A percentile compares a stretch with the other conserved stretches of the same genome.
phyloP scores from a whole-genome alignment of 2,888 invertebrate species.

The Lumbricus terrestris region DNA sequence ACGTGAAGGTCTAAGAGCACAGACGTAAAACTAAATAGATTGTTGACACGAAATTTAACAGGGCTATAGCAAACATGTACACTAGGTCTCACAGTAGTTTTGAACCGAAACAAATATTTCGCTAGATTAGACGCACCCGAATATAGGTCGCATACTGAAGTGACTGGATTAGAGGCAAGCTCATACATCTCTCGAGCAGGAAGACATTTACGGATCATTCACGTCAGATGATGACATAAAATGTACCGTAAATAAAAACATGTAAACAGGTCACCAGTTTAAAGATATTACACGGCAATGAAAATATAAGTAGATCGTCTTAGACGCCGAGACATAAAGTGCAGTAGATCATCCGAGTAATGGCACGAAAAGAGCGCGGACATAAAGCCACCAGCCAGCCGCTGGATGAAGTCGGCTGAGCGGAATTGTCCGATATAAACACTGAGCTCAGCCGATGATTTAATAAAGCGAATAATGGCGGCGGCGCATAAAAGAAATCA shows the following conservation, averaged over 20 bases:
- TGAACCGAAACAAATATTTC: background rate
- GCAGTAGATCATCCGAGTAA: slow-evolving; percentile 3
- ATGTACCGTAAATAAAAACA: background rate
- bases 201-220: background rate
- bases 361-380: background rate
- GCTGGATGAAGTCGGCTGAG: background rate
- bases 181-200: background rate
- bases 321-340: background rate
- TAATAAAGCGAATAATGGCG: background rate
- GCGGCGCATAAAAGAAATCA: background rate
- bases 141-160: background rate
- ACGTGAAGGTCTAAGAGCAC: too few species aligned
- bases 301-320: background rate
- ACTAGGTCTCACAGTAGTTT: background rate
- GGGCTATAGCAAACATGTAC: too few species aligned
- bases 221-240: background rate
- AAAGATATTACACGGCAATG: background rate
- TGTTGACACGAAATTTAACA: background rate
- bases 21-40: background rate
- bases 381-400: background rate
- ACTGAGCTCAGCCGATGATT: background rate
- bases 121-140: background rate
- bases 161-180: background rate
- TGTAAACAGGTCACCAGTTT: background rate
- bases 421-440: slow-evolving; percentile 3